phyloP scores from a whole-genome alignment of 2,888 invertebrate genomes.

The Brenthis ino region DNA sequence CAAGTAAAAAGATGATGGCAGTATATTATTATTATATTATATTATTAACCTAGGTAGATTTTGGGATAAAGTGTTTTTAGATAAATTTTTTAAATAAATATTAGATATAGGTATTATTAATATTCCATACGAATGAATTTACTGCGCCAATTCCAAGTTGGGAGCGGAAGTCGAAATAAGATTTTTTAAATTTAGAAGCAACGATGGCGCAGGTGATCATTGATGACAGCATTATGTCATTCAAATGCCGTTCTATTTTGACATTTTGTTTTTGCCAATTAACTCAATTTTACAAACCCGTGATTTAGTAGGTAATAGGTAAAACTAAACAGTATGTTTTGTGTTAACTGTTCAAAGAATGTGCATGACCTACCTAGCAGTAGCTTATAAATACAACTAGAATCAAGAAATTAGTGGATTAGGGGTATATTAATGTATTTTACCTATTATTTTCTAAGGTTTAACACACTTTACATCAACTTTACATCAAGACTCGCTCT shows the following conservation, averaged over 20 bases:
- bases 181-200: conserved; percentile 78
- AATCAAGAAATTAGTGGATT: too few species aligned
- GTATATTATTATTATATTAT: not conserved
- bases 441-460: too few species aligned
- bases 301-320: not conserved
- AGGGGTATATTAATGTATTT: too few species aligned
- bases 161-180: conserved; percentile 79
- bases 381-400: too few species aligned
- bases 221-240: conserved; percentile 64
- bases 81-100: too few species aligned
- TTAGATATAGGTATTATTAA: not conserved
- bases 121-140: conserved; percentile 42
- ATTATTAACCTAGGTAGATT: not conserved
- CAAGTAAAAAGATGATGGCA: conserved; percentile 7
- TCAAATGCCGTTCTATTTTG: conserved; percentile 46
- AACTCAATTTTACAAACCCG: conserved; percentile 44
- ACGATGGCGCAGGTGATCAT: conserved; percentile 72
- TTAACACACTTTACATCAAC: too few species aligned
- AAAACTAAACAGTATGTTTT: not conserved
- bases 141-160: conserved; percentile 75
- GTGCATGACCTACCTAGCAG: too few species aligned
- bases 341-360: too few species aligned
- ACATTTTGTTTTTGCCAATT: conserved; percentile 53
- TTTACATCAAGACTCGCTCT: too few species aligned
- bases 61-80: too few species aligned